A percentile compares a stretch with the other conserved stretches of the same genome.
Conservation (phyloP, 2,888 invertebrate genomes). For the Raillietiella orientalis region DNA sequence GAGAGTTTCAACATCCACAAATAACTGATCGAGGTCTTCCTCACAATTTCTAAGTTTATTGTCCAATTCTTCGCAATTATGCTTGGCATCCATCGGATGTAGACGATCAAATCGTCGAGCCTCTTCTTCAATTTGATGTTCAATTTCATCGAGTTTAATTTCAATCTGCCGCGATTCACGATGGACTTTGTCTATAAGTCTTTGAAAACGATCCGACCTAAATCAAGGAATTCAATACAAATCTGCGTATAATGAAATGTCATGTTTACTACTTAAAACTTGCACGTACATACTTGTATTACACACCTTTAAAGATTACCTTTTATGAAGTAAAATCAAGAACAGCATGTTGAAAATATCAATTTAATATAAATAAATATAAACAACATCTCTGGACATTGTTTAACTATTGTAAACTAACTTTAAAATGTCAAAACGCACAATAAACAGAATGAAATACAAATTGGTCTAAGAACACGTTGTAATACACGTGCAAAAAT, state of each 20-base stretch:
- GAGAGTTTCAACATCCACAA: too few species aligned
- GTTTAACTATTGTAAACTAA: too few species aligned
- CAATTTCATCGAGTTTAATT: conserved; percentile 47
- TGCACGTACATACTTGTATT: too few species aligned
- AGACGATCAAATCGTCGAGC: conserved; percentile 43
- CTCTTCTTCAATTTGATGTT: conserved; percentile 57
- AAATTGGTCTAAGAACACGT: too few species aligned
- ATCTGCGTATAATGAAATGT: neutral
- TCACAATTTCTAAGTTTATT: conserved; percentile 54
- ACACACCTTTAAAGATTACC: conserved; percentile 1
- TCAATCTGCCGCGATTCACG: conserved; percentile 72
- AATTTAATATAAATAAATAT: conserved; percentile 3
- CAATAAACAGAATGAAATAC: too few species aligned
- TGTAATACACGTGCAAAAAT: too few species aligned
- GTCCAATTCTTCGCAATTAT: conserved; percentile 54
- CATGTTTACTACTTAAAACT: neutral
- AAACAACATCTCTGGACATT: neutral
- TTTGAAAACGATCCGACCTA: conserved; percentile 53
- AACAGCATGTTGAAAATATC: conserved; percentile 6
- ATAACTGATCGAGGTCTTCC: too few species aligned
- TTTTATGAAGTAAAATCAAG: too few species aligned
- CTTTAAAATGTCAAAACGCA: too few species aligned
- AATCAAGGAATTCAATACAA: conserved; percentile 4
- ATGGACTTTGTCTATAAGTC: conserved; percentile 62
- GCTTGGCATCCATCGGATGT: conserved; percentile 76